phyloP scores from a whole-genome alignment of 2,797 vertebrate genomes.

The Acrossocheilus fasciatus region DNA sequence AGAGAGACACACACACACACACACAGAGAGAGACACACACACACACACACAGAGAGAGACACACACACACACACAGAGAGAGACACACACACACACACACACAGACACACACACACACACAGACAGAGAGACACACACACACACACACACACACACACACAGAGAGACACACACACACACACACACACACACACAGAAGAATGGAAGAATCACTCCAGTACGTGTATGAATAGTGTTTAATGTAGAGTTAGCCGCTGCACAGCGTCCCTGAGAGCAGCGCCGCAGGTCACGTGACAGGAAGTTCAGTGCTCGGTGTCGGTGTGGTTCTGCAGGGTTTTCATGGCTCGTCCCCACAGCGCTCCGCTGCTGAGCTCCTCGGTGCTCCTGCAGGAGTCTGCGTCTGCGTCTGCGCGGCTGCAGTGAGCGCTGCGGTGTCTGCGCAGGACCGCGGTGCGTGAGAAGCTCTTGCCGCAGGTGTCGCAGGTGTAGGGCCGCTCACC shows the following conservation, averaged over 20 bases:
- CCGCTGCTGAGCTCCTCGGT: constrained; percentile 71
- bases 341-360: constrained; percentile 90
- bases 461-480: constrained; percentile 89
- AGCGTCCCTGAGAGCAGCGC: too few species aligned
- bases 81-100: too few species aligned
- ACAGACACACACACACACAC: too few species aligned
- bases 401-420: constrained; percentile 74
- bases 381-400: constrained; percentile 37
- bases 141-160: too few species aligned
- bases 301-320: constrained; percentile 76
- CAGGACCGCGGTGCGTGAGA: constrained; percentile 92
- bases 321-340: constrained; percentile 94
- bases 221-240: neutral
- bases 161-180: too few species aligned
- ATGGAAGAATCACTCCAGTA: neutral
- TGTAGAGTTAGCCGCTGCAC: neutral
- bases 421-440: constrained; percentile 88
- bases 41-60: too few species aligned
- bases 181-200: neutral
- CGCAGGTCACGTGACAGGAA: neutral
- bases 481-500: constrained; percentile 95
- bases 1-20: too few species aligned
- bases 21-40: too few species aligned
- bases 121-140: too few species aligned
- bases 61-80: too few species aligned